phyloP scores from a whole-genome alignment of 2,888 invertebrate species.

The Agonopterix heracliana region DNA sequence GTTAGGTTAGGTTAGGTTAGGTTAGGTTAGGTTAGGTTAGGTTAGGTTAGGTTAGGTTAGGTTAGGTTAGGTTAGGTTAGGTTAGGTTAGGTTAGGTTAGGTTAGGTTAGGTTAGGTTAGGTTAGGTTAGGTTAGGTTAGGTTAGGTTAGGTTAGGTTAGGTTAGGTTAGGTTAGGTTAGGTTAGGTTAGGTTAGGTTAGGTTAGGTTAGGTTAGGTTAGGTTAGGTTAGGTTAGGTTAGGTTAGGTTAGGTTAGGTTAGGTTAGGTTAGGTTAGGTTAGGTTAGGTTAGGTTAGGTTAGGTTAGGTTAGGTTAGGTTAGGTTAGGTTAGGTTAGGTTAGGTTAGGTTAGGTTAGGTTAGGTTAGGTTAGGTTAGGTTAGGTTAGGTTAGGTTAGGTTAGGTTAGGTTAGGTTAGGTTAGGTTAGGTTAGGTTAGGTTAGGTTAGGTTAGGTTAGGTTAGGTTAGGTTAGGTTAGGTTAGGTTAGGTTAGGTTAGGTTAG shows the following conservation, averaged over 20 bases:
- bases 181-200: slow-evolving; percentile 18
- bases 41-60: slow-evolving; percentile 14
- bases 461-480: slow-evolving; percentile 15
- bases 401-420: slow-evolving; percentile 16
- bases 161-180: slow-evolving; percentile 18
- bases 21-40: slow-evolving; percentile 13
- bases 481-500: slow-evolving; percentile 14
- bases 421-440: slow-evolving; percentile 18
- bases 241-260: background rate
- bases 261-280: background rate
- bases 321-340: slow-evolving; percentile 8
- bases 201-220: slow-evolving; percentile 16
- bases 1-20: no score
- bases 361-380: background rate
- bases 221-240: background rate
- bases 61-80: slow-evolving; percentile 12
- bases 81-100: slow-evolving; percentile 9
- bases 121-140: background rate
- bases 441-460: slow-evolving; percentile 18
- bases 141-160: background rate
- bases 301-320: background rate
- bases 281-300: background rate
- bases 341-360: background rate
- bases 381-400: slow-evolving; percentile 15
- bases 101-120: slow-evolving; percentile 6